These are phyloP conservation scores for Acyrthosiphon pisum DNA, from an alignment of 1,140 invertebrate species.

Conservation along the genomic window DNA sequence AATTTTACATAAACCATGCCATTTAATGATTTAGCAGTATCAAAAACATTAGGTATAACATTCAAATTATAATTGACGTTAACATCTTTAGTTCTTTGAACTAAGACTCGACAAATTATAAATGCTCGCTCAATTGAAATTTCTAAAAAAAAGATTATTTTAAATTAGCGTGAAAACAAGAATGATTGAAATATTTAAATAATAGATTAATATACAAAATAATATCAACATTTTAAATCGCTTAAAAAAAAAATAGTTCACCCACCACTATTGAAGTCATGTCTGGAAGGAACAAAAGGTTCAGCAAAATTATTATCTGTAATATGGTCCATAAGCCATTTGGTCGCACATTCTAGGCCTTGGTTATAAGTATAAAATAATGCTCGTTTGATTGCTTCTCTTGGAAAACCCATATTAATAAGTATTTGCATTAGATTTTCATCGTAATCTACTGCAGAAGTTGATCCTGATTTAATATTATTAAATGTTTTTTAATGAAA, in stretches of 20 bases:
- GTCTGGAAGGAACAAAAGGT: not conserved
- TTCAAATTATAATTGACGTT: not conserved
- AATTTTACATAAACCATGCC: conserved; percentile 57
- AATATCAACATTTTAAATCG: not conserved
- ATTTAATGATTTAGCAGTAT: conserved; percentile 38
- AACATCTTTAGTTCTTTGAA: conserved; percentile 22
- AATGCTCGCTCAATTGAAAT: conserved; percentile 34
- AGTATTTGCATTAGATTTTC: not conserved
- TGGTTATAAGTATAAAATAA: conserved; percentile 13
- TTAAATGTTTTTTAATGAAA: not conserved
- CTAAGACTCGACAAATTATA: conserved; percentile 50
- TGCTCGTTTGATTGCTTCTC: conserved; percentile 34
- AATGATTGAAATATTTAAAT: not conserved
- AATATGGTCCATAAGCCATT: conserved; percentile 49
- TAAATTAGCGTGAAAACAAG: not conserved
- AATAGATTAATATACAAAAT: not conserved
- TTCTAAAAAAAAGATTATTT: not conserved
- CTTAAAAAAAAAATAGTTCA: not conserved
- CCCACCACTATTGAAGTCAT: not conserved
- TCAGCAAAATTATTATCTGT: conserved; percentile 24
- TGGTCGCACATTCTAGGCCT: not conserved
- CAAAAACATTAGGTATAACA: conserved; percentile 13
- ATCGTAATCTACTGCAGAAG: not conserved
- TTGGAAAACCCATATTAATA: conserved; percentile 34
- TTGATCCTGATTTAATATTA: not conserved